Evolutionary conservation across 2,797 vertebrate genomes (phyloP), one percentile per base, ranked within the genome.

Genomic region (Champsocephalus esox): DNA sequence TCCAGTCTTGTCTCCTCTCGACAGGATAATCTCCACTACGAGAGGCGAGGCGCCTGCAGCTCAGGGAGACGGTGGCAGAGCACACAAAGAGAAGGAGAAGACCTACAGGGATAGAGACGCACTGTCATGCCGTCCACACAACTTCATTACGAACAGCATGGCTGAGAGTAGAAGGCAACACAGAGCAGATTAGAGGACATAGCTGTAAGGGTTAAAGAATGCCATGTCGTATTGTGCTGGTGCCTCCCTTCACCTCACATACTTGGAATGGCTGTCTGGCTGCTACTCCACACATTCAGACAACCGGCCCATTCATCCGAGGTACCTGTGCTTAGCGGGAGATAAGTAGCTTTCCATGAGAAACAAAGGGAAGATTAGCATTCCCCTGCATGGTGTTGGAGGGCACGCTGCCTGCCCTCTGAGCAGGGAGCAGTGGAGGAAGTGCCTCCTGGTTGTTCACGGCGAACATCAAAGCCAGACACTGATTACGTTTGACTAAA

Each of bases 221-320:
- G 75, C 83, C 83, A 92, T 88, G 94, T 95, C 89, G 91, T 83
- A 82, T 94, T 91, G 84, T 82, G 90, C 73, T 87, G 90, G 81
- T 90, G 93, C 92, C 93, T 89, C 83, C 93, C 88, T 92, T 91
- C 94, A 93, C 85, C 93, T 70, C 88, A 82, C 91, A 93, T 95
- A 95, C 94, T 94, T 94, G 92, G 84, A 93, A 93, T 85, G 80
- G 88, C 94, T 84, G 94, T 92, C 88, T 91, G 79, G 83, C 92
- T 77, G 80, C 84, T 79, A 70, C 95, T 95, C 93, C 90, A 89
- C 93, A 94, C 92, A 91, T 92, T 90, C 87, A 73, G 93, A 98
- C 96, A 98, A 96, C 91, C 92, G 77, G 82, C 93, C 95, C 94
- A 96, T 97, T 97, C 96, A 97, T 94, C 77, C 84, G 69, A 82